Base-by-base conservation (phyloP, 1,140 invertebrate genomes). In the Hycleus phaleratus region DNA sequence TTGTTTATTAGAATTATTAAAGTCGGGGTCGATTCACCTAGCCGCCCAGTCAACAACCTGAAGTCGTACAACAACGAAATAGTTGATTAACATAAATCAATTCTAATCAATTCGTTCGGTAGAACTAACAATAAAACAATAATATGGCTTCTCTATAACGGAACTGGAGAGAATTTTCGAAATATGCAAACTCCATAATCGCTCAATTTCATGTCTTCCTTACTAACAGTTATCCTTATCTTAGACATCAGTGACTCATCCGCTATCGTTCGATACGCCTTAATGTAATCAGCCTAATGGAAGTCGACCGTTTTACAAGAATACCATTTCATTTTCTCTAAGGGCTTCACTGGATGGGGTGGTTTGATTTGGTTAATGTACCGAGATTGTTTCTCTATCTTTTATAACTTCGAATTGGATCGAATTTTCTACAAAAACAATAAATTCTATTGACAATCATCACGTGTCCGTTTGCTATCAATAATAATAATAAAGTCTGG, bases 241-340 rank as follows among this genome's bases (percentile, higher is more conserved):
- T 53, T 12, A 26, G 44, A 25, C 25, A 32, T 18, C 42, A 45
- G 38, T 56, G 53, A 56, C 44, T 56, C 53, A 56, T 56, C 25
- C 46, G 49, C 38, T 38, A 44, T 53, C 46, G 54, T 43, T 46
- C 54, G 42, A 18, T 50, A 7, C 47, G 38, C 12, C 58, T 32
- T 57, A 56, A 61, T 46, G 38, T 48, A 63, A 52, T 60, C 58
- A 60, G 43, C 32, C 54, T 60, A 60, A 63, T 63, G 58, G 58
- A 63, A 63, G 61, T 58, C 58, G 49, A 7, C 7, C 58, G 58
- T 59, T 63, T 63, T 63, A 63, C 61, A 63, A 63, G 61, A 63
- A 60, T 46, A 51, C 39, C 61, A 60, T 60, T 63, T 63, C 58
- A 63, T 63, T 63, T 63, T 52, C 61, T 63, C 48, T 26, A 57